Percentiles rank a stretch among this genome's conserved stretches.
Conservation (phyloP, 2,888 invertebrate species). For the Drosophila putrida region DNA sequence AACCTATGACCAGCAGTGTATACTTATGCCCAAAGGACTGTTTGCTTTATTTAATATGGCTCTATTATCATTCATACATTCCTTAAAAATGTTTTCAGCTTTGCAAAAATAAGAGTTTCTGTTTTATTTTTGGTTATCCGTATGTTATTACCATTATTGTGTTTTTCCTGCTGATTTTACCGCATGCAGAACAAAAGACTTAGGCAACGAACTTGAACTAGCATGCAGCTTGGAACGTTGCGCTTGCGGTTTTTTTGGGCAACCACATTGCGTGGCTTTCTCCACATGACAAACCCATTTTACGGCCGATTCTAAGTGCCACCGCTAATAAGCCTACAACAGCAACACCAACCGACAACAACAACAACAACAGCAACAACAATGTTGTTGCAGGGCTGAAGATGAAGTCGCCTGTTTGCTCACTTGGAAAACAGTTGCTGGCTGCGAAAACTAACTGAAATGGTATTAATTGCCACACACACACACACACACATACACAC, state of each 20-base stretch:
- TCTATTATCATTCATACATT: not conserved
- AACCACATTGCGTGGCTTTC: conserved; percentile 62
- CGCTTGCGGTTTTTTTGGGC: conserved; percentile 54
- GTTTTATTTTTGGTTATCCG: not conserved
- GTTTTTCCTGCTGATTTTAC: conserved; percentile 7
- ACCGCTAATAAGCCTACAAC: conserved; percentile 65
- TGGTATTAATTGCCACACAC: conserved; percentile 71
- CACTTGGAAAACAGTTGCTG: conserved; percentile 67
- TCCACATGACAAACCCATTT: conserved; percentile 56
- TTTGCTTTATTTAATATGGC: too few species aligned
- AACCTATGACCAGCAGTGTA: too few species aligned
- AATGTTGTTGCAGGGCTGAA: conserved; percentile 33
- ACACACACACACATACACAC: conserved; percentile 26
- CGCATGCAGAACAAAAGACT: conserved; percentile 61
- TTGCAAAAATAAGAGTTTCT: conserved; percentile 3
- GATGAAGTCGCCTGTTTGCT: conserved; percentile 56
- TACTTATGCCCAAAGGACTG: too few species aligned
- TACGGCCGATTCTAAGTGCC: conserved; percentile 65
- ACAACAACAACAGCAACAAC: conserved; percentile 15
- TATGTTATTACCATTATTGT: not conserved
- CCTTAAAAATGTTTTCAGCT: conserved; percentile 4
- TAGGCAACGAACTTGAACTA: conserved; percentile 55
- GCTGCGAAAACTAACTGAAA: conserved; percentile 67
- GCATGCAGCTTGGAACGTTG: conserved; percentile 57
- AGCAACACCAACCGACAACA: conserved; percentile 19